phyloP scores from a whole-genome alignment of 2,797 vertebrate genomes.

The Dromococcyx pavoninus region DNA sequence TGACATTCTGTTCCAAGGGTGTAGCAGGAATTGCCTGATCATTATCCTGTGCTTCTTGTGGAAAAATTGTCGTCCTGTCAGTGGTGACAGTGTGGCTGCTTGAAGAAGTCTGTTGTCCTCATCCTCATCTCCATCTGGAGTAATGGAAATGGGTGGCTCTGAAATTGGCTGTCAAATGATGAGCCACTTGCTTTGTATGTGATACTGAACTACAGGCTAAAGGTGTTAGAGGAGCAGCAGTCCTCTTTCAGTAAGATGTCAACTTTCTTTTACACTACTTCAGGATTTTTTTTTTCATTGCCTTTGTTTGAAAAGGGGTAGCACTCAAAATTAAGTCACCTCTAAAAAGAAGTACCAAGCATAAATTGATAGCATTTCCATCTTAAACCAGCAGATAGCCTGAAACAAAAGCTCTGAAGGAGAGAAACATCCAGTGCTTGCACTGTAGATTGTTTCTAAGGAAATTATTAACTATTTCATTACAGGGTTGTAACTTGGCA shows the following conservation, averaged over 20 bases:
- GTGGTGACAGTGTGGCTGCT: neutral
- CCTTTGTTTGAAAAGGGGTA: neutral
- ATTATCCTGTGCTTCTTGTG: neutral
- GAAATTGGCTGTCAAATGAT: neutral
- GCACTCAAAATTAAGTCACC: neutral
- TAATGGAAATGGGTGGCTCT: neutral
- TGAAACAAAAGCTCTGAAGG: constrained; percentile 28
- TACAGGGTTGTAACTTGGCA: neutral
- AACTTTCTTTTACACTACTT: neutral
- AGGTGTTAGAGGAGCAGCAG: neutral
- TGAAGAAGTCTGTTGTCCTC: neutral
- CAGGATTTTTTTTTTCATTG: neutral
- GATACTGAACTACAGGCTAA: neutral
- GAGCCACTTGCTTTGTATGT: neutral
- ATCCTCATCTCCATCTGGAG: neutral
- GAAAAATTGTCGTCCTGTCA: neutral
- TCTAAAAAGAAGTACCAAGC: constrained; percentile 16
- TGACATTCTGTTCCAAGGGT: neutral
- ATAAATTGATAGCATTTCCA: constrained; percentile 40
- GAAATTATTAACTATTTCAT: neutral
- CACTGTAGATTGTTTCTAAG: neutral
- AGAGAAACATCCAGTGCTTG: neutral
- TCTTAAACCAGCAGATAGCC: neutral
- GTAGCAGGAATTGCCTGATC: neutral
- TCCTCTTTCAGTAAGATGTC: neutral